Evolutionary conservation across 2,113 vertebrate genomes (phyloP).

Genomic region (Equus quagga): DNA sequence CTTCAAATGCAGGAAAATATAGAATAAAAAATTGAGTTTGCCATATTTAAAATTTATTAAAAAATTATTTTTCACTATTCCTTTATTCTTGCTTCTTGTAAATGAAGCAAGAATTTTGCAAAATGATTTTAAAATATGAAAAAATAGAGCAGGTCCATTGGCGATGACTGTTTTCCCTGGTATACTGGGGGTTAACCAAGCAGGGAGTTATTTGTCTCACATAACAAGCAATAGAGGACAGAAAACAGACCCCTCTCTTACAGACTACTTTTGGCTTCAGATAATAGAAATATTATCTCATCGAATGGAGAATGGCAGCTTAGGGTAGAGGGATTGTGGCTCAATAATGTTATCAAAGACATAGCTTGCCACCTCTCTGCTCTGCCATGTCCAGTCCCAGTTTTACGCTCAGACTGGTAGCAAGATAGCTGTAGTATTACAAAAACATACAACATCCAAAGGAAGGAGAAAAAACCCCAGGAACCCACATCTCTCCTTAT

Average conservation of each 20-base stretch:
- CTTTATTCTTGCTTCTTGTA: slow-evolving; percentile 36
- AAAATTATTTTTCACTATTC: slow-evolving; percentile 2
- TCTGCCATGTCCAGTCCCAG: neutral
- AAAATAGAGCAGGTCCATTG: neutral
- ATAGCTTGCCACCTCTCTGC: neutral
- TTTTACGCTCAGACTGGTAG: neutral
- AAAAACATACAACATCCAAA: neutral
- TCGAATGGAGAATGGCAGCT: neutral
- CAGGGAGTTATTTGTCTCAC: neutral
- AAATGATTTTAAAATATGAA: slow-evolving; percentile 17
- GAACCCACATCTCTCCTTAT: neutral
- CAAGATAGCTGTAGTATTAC: neutral
- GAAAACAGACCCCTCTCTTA: neutral
- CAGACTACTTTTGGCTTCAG: neutral
- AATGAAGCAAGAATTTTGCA: neutral
- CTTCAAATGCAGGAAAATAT: slow-evolving; percentile 22
- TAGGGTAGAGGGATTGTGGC: too few relatives aligned
- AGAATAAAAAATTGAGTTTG: neutral
- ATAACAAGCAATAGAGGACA: neutral
- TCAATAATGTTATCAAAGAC: neutral
- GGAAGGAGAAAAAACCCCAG: neutral
- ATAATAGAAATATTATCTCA: neutral
- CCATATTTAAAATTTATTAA: neutral
- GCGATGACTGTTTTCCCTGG: neutral
- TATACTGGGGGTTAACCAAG: neutral